phyloP scores from a whole-genome alignment of 1,140 invertebrate species.

The Leptopilina boulardi region DNA sequence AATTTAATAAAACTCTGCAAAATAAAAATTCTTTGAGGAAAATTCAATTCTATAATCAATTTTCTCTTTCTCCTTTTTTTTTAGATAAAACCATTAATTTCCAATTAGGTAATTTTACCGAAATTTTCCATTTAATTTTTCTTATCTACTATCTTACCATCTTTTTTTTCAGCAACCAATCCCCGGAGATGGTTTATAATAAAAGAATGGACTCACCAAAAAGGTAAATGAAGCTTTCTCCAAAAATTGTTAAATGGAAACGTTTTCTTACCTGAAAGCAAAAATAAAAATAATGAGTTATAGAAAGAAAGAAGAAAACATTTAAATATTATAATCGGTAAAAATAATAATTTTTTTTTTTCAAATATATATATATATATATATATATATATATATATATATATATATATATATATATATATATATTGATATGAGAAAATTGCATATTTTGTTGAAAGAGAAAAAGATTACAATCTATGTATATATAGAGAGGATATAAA shows the following conservation, averaged over 20 bases:
- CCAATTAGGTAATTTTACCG: not conserved
- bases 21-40: no score
- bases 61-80: not conserved
- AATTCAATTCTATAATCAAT: no score
- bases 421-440: no score
- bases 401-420: no score
- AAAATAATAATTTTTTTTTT: no score
- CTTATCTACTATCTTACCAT: not conserved
- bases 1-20: no score
- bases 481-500: not conserved
- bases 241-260: not conserved
- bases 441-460: no score
- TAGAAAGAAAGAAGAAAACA: no score
- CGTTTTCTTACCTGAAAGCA: slow-evolving; percentile 23
- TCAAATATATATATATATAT: no score
- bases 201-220: slow-evolving; percentile 26
- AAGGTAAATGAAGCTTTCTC: not conserved
- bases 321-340: no score
- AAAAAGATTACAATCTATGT: no score
- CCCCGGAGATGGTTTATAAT: not conserved
- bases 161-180: not conserved
- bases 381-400: no score
- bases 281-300: not conserved
- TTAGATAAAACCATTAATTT: not conserved
- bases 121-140: not conserved